A percentile compares a stretch with the other conserved stretches of the same genome.
These are phyloP conservation scores for Leptopilina syphax DNA, from an alignment of 2,888 invertebrate genomes.

Conservation along the genomic window DNA sequence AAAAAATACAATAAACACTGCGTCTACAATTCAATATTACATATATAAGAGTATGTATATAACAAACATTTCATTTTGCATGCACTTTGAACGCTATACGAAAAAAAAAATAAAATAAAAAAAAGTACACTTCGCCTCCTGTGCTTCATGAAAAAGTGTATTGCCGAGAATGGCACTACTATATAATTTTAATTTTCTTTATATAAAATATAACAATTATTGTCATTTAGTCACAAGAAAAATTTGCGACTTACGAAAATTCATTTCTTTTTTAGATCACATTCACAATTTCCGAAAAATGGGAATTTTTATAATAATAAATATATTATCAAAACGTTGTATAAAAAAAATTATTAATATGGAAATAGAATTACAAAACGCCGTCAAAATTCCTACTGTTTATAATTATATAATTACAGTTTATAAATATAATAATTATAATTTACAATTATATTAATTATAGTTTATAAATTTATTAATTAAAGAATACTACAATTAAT, in stretches of 20 bases:
- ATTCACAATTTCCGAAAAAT: not conserved
- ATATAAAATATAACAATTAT: conserved; percentile 15
- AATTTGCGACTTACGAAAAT: conserved; percentile 14
- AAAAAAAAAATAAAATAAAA: not conserved
- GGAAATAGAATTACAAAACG: not conserved
- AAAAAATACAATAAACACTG: conserved; percentile 33
- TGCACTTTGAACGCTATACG: not conserved
- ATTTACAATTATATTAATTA: no score
- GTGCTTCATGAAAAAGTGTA: conserved; percentile 17
- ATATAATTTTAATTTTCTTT: conserved; percentile 24
- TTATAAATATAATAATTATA: no score
- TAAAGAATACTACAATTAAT: no score
- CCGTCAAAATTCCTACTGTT: conserved; percentile 7
- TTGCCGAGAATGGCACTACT: conserved; percentile 37
- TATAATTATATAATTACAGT: no score
- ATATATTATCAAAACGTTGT: not conserved
- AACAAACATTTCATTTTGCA: conserved; percentile 26
- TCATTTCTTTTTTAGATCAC: conserved; percentile 20
- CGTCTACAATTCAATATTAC: conserved; percentile 33
- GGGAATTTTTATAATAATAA: not conserved
- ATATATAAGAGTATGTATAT: conserved; percentile 18
- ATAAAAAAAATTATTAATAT: conserved; percentile 13
- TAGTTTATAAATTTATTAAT: no score
- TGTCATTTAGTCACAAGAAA: not conserved
- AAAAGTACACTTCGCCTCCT: not conserved